A percentile compares a stretch with the other conserved stretches of the same genome.
Conservation (phyloP, 1,140 invertebrate species). For the Zaprionus capensis region DNA sequence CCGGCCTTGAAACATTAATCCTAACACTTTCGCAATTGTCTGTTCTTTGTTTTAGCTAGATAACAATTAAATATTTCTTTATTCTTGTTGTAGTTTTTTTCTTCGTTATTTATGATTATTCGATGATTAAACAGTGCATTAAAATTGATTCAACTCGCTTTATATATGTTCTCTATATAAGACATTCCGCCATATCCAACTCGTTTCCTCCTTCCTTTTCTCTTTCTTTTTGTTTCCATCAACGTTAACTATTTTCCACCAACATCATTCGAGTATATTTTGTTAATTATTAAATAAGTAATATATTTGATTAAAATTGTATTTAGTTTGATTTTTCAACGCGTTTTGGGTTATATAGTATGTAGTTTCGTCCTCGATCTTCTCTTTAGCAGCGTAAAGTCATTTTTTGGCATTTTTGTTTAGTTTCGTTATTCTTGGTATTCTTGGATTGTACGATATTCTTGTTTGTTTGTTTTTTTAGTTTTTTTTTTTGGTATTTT, state of each 20-base stretch:
- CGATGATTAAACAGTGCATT: conserved; percentile 84
- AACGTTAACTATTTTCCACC: conserved; percentile 39
- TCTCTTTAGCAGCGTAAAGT: conserved; percentile 35
- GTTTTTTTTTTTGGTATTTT: conserved; percentile 28
- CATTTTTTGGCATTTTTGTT: conserved; percentile 18
- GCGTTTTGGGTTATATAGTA: conserved; percentile 8
- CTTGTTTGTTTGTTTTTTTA: conserved; percentile 22
- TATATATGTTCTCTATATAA: conserved; percentile 56
- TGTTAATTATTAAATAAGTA: conserved; percentile 46
- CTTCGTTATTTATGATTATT: conserved; percentile 75
- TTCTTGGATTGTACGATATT: conserved; percentile 36
- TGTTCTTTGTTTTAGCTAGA: conserved; percentile 60
- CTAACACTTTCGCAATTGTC: conserved; percentile 43
- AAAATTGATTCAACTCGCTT: conserved; percentile 76
- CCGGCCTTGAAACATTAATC: conserved; percentile 30
- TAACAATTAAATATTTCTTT: conserved; percentile 69
- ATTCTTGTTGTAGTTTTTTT: conserved; percentile 35
- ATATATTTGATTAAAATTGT: conserved; percentile 76
- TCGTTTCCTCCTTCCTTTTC: not conserved
- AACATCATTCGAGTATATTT: conserved; percentile 47
- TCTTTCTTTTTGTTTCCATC: conserved; percentile 7
- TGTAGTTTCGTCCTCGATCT: conserved; percentile 5
- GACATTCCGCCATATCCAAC: conserved; percentile 47
- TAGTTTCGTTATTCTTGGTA: conserved; percentile 12
- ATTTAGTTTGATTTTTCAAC: conserved; percentile 56